Evolutionary conservation across 2,888 invertebrate genomes (phyloP).

Genomic region (Volucella zonaria): DNA sequence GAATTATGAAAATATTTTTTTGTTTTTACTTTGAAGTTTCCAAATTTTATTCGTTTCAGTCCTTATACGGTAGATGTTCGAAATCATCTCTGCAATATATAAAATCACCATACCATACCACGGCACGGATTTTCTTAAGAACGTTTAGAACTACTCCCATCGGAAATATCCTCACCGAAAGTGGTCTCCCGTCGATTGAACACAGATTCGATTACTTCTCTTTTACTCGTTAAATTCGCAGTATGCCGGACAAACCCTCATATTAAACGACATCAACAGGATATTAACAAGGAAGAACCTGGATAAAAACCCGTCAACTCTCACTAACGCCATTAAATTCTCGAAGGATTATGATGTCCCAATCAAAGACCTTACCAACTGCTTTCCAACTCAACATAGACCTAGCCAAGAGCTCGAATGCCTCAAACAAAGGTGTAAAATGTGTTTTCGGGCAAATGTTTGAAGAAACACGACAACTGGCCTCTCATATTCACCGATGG

Average conservation of each 20-base stretch:
- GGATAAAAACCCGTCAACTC: not conserved
- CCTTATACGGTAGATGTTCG: slow-evolving; percentile 56
- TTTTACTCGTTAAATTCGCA: not conserved
- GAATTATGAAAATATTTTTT: too few relatives aligned
- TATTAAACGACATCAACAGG: not conserved
- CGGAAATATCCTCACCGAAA: too few relatives aligned
- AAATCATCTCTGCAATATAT: slow-evolving; percentile 24
- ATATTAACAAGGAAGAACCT: not conserved
- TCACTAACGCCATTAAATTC: slow-evolving; percentile 1
- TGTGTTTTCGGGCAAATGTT: not conserved
- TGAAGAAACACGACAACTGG: not conserved
- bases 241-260: not conserved
- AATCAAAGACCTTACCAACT: not conserved
- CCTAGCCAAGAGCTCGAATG: not conserved
- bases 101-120: slow-evolving; percentile 17
- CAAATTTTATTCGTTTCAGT: too few relatives aligned
- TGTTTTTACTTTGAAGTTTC: too few relatives aligned
- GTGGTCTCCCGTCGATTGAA: too few relatives aligned
- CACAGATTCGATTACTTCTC: too few relatives aligned
- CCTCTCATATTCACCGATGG: slow-evolving; percentile 19
- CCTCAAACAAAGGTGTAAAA: not conserved
- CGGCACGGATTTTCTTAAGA: too few relatives aligned
- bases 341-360: not conserved
- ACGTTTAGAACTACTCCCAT: too few relatives aligned
- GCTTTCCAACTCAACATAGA: not conserved